phyloP scores from a whole-genome alignment of 2,888 invertebrate genomes.

The Metalampra italica region DNA sequence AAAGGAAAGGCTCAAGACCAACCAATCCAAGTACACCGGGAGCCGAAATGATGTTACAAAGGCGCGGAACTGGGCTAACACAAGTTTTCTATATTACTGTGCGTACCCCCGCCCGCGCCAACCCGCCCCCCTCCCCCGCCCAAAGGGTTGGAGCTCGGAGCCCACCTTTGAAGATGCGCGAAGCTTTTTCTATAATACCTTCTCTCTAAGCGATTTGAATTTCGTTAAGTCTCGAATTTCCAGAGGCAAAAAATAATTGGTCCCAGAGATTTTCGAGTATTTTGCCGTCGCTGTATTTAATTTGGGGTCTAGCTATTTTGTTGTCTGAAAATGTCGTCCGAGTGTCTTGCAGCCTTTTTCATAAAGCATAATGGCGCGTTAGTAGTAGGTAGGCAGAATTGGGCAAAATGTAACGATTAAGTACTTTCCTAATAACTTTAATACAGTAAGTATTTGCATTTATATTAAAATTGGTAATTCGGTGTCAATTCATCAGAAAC shows the following conservation, averaged over 20 bases:
- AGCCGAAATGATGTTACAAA: conserved; percentile 79
- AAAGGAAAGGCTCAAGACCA: conserved; percentile 32
- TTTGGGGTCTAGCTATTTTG: conserved; percentile 38
- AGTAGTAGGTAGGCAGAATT: no score
- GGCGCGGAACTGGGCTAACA: conserved; percentile 78
- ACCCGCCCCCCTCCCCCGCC: conserved; percentile 28
- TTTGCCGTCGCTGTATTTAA: conserved; percentile 35
- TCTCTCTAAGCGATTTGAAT: conserved; percentile 75
- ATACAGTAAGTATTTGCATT: no score
- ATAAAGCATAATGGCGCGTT: no score
- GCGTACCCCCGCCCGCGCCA: conserved; percentile 49
- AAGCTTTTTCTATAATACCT: conserved; percentile 75
- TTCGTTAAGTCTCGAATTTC: conserved; percentile 76
- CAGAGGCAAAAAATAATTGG: conserved; percentile 74
- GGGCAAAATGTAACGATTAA: no score
- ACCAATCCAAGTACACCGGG: conserved; percentile 39
- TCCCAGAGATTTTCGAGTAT: conserved; percentile 62
- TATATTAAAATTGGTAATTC: no score
- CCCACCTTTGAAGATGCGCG: conserved; percentile 77
- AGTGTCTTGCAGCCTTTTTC: no score
- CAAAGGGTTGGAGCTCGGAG: conserved; percentile 58
- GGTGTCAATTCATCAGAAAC: no score
- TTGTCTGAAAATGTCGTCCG: conserved; percentile 7
- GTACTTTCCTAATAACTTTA: no score
- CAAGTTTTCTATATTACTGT: conserved; percentile 78